Evolutionary conservation across 2,113 vertebrate genomes (phyloP), one percentile per base, ranked within the genome.

Genomic region (Uropsilus gracilis): DNA sequence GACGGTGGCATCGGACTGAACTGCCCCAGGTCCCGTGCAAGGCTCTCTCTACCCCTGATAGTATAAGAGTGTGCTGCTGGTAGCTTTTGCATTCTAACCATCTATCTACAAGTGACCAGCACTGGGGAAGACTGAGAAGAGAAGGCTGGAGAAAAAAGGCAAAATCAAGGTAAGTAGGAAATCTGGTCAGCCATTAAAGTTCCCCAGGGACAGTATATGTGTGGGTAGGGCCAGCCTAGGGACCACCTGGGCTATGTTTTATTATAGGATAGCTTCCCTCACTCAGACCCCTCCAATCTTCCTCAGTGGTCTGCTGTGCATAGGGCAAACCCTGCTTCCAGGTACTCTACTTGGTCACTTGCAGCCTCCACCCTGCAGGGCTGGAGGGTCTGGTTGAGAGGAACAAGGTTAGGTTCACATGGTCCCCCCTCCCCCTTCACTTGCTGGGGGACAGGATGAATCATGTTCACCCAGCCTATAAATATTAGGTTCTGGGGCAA

Each of bases 361-460:
- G 30, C 66, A 82, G 24, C 11, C 50, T 44, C 5, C 3, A 3
- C 9, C 7, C 5, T 34, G 34, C 13, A 59, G 71, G 26, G 2
- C 4, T 11, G 5, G 39, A 24, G 9, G 8, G 9, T 34, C 55
- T 4, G 30, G 28, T 11, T 34, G 8, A 10, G 39, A 1, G 4
- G 6, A 3, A 14, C 48, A 28, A 13, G 78, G 37, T 3, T 0
- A 20, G 32, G 48, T 13, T 26, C 22, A 10, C 1, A 0, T 42
- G 39, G 3, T 37, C 1, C 2, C 2, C 5, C 1, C 20, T 16
- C 32, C 7, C 10, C 1, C 28, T 48, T 42, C 42, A 30, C 11
- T 32, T 13, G 28, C 42, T 6, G 1, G 13, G 16, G 81, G 1
- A 50, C 24, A 89, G 69, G 46, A 11, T 55, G 13, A 8, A 5